A percentile compares a stretch with the other conserved stretches of the same genome.
These are phyloP conservation scores for Pammene aurita DNA, from an alignment of 2,888 invertebrate genomes.

Conservation along the genomic window DNA sequence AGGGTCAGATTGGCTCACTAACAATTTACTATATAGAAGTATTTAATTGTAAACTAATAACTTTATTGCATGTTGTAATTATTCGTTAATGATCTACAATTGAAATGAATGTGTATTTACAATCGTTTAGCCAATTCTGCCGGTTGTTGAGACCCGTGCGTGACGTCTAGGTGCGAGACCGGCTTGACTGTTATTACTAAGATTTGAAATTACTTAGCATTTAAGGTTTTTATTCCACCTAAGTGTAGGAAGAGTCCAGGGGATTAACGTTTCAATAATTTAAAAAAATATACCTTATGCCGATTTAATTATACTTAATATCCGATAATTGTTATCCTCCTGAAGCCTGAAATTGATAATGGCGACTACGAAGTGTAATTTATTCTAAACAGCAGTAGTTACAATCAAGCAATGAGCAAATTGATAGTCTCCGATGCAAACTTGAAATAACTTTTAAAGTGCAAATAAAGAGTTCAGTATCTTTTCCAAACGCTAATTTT, in stretches of 20 bases:
- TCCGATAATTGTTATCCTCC: constrained; percentile 19
- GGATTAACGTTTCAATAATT: constrained; percentile 18
- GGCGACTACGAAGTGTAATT: constrained; percentile 10
- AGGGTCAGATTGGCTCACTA: constrained; percentile 42
- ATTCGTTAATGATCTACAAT: constrained; percentile 36
- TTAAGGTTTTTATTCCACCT: constrained; percentile 30
- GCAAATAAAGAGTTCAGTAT: background rate
- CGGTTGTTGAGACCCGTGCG: constrained; percentile 34
- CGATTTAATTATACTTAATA: constrained; percentile 22
- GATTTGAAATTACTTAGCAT: constrained; percentile 31
- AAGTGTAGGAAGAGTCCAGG: constrained; percentile 26
- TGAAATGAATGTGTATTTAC: constrained; percentile 35
- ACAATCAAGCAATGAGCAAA: constrained; percentile 10
- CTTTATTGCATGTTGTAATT: constrained; percentile 38
- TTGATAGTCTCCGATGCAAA: background rate
- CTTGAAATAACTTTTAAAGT: background rate
- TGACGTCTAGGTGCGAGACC: constrained; percentile 29
- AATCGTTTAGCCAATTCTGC: constrained; percentile 40
- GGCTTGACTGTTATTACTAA: constrained; percentile 34
- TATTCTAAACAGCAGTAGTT: background rate
- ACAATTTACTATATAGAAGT: constrained; percentile 37
- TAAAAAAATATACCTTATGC: constrained; percentile 24
- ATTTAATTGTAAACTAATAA: constrained; percentile 38
- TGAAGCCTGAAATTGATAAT: constrained; percentile 9
- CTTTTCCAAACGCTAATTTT: background rate